Percentiles rank a stretch among this genome's conserved stretches.
phyloP scores from a whole-genome alignment of 1,140 invertebrate genomes.

The fruit fly (Drosophila melanogaster) region DNA sequence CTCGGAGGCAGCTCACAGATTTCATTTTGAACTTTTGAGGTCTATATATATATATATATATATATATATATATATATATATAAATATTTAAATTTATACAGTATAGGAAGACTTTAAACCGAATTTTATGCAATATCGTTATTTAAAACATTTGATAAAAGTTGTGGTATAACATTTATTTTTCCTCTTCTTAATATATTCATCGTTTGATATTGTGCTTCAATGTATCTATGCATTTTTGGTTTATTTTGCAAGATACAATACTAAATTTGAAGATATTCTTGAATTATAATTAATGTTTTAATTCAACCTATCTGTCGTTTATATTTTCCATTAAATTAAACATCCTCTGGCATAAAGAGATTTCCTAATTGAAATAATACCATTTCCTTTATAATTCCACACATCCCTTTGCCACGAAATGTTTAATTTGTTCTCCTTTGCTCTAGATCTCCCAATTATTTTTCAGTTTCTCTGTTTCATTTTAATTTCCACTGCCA shows the following conservation, averaged over 20 bases:
- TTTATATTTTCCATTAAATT: no score
- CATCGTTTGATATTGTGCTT: no score
- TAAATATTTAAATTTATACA: constrained; percentile 25
- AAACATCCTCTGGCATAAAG: no score
- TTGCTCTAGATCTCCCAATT: constrained; percentile 12
- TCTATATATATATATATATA: constrained; percentile 8
- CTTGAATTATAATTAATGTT: no score
- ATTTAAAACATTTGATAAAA: no score
- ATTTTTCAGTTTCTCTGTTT: constrained; percentile 21
- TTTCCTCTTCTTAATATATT: no score
- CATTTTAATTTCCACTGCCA: constrained; percentile 52
- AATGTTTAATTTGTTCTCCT: constrained; percentile 32
- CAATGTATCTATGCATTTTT: no score
- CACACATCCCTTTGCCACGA: constrained; percentile 9
- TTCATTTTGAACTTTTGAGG: constrained; percentile 48
- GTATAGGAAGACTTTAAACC: constrained; percentile 12
- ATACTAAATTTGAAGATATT: no score
- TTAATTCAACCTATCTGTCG: no score
- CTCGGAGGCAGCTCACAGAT: constrained; percentile 34
- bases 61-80: not conserved
- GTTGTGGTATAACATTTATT: no score
- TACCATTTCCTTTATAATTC: constrained; percentile 21
- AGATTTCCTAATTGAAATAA: constrained; percentile 22
- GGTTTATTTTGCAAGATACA: no score
- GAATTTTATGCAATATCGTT: no score